Percentiles rank a stretch among this genome's conserved stretches.
These are phyloP conservation scores for Manis pentadactyla DNA, from an alignment of 2,797 vertebrate genomes.

Conservation along the genomic window DNA sequence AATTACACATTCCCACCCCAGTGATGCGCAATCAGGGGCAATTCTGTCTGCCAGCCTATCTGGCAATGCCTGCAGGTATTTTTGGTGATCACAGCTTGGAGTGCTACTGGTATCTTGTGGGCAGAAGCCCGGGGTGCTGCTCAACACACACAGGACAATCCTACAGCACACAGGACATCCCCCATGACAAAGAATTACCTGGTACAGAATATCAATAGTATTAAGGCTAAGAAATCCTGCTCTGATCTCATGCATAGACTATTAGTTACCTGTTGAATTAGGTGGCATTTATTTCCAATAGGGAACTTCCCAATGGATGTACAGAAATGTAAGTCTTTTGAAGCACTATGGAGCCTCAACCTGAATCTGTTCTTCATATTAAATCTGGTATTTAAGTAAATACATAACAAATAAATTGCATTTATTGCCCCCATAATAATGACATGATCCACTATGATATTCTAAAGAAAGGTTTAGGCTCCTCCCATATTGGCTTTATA, in stretches of 20 bases:
- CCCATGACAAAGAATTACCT: background rate
- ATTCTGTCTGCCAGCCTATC: background rate
- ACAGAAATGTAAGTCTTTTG: slow-evolving; percentile 28
- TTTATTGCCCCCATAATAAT: background rate
- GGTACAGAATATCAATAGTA: background rate
- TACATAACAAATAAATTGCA: slow-evolving; percentile 3
- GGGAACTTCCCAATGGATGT: background rate
- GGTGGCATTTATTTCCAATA: background rate
- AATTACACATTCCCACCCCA: background rate
- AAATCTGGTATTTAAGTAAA: slow-evolving; percentile 43
- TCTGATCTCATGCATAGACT: background rate
- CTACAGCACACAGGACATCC: background rate
- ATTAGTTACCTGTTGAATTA: background rate
- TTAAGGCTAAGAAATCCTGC: background rate
- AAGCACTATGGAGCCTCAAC: background rate
- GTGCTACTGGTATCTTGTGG: background rate
- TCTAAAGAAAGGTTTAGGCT: slow-evolving; percentile 21
- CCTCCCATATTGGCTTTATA: background rate
- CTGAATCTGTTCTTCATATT: slow-evolving; percentile 26
- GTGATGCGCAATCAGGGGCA: background rate
- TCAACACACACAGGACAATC: background rate
- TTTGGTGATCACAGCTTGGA: background rate
- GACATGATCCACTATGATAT: background rate
- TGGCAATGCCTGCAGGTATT: background rate
- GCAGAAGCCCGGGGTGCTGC: background rate